phyloP scores from a whole-genome alignment of 53 echinoderm and acorn worm genomes.

The Zoroaster sp. region DNA sequence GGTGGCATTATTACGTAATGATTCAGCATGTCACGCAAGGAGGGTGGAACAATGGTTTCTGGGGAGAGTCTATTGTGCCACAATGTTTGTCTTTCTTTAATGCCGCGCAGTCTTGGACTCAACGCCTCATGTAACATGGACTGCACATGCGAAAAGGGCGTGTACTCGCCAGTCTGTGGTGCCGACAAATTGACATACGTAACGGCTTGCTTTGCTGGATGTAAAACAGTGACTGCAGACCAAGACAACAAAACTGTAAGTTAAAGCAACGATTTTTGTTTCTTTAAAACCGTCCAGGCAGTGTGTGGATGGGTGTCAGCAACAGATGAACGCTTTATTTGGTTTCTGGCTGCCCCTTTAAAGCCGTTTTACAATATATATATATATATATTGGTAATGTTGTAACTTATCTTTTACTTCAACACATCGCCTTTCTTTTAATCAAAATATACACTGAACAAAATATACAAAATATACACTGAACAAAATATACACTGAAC shows the following conservation, averaged over 20 bases:
- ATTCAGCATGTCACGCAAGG: no score
- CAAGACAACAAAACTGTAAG: neutral
- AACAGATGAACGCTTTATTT: no score
- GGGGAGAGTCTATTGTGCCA: neutral
- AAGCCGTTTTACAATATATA: no score
- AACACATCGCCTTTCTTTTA: no score
- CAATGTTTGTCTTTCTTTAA: neutral
- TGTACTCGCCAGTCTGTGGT: constrained; percentile 74
- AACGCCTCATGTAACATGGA: constrained; percentile 39
- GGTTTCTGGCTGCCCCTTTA: no score
- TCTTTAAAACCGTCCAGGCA: no score
- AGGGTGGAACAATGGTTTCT: neutral
- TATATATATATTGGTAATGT: no score
- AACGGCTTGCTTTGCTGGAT: constrained; percentile 76
- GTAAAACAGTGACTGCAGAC: neutral
- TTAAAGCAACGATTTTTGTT: neutral
- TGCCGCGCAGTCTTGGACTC: neutral
- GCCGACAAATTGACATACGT: constrained; percentile 64
- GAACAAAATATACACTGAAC: no score
- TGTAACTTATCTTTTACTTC: no score
- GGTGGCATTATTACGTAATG: neutral
- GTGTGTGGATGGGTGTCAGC: no score
- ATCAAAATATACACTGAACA: no score
- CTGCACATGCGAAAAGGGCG: constrained; percentile 58
- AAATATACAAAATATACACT: no score